A percentile compares a stretch with the other conserved stretches of the same genome.
Evolutionary conservation across 2,797 vertebrate species (phyloP).

Genomic region (Australoheros facetus): DNA sequence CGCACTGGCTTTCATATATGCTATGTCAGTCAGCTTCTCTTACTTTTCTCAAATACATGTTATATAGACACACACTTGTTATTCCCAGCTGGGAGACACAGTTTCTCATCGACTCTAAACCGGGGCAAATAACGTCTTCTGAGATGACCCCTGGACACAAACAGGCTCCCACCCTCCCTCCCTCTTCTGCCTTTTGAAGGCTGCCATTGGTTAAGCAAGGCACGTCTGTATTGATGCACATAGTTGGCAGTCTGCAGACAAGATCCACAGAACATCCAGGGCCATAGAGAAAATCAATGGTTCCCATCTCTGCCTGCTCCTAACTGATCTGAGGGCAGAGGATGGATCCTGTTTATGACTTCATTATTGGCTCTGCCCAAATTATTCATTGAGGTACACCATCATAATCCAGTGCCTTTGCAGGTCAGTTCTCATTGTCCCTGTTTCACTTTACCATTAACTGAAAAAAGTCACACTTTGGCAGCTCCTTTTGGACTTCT

Average conservation of each 20-base stretch:
- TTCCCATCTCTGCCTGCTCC: slow-evolving; percentile 61
- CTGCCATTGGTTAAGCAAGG: slow-evolving; percentile 66
- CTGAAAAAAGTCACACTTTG: slow-evolving; percentile 7
- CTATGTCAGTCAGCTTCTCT: background rate
- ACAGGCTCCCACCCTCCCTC: slow-evolving; percentile 34
- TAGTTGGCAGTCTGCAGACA: slow-evolving; percentile 76
- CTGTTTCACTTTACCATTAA: slow-evolving; percentile 39
- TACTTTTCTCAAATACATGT: slow-evolving; percentile 4
- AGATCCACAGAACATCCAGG: slow-evolving; percentile 69
- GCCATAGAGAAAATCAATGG: slow-evolving; percentile 77
- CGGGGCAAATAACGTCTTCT: slow-evolving; percentile 39
- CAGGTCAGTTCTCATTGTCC: slow-evolving; percentile 41
- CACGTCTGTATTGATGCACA: slow-evolving; percentile 76
- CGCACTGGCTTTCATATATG: background rate
- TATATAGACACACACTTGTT: slow-evolving; percentile 10
- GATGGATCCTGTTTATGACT: slow-evolving; percentile 67
- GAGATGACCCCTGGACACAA: slow-evolving; percentile 66
- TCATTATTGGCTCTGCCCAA: slow-evolving; percentile 67
- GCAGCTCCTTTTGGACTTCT: slow-evolving; percentile 6
- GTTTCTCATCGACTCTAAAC: slow-evolving; percentile 49
- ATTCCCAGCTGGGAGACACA: slow-evolving; percentile 31
- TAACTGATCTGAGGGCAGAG: slow-evolving; percentile 53
- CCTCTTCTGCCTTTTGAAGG: slow-evolving; percentile 62
- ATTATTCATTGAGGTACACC: slow-evolving; percentile 60
- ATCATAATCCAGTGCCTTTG: slow-evolving; percentile 63